Evolutionary conservation across 2,113 vertebrate genomes (phyloP), one percentile per base, ranked within the genome.

Genomic region (Platysternon megacephalum): DNA sequence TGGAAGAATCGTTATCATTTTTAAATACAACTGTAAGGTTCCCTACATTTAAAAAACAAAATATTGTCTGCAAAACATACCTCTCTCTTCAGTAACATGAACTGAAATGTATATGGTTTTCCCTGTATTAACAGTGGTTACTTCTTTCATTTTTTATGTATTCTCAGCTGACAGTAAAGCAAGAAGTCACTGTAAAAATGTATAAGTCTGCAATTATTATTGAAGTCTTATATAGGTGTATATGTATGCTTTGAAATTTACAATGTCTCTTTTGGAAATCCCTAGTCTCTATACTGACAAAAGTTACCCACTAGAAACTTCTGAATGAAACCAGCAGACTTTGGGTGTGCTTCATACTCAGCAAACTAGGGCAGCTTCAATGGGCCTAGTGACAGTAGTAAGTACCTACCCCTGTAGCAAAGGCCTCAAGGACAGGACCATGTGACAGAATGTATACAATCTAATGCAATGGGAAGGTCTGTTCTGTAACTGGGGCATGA

Each of bases 91-190:
- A 55, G 51, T 55, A 55, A 53, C 13, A 80, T 55, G 80, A 55
- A 82, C 32, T 52, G 44, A 93, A 95, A 87, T 88, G 42, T 65
- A 84, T 83, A 92, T 91, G 88, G 8, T 84, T 79, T 79, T 92
- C 55, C n/a, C n/a, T 26, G 13, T 55, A 51, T 82, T 82, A 28
- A 14, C 32, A 39, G n/a, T 82, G n/a, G 24, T 8, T 55, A n/a
- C n/a, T 28, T 26, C n/a, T 55, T 82, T 55, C 80, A 82, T 82
- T n/a, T 39, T 82, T 8, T 26, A 14, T 53, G 7, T 42, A 11
- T 26, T 24, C 51, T 26, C n/a, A 28, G n/a, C 51, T 81, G 80
- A 55, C 35, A 55, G 7, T n/a, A 39, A 53, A 53, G 24, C 6
- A 82, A 55, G 52, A 42, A 26, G 51, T 82, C 24, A 53, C 12